Conservation (phyloP, 2,888 invertebrate species). For the Rosalia funebris region DNA sequence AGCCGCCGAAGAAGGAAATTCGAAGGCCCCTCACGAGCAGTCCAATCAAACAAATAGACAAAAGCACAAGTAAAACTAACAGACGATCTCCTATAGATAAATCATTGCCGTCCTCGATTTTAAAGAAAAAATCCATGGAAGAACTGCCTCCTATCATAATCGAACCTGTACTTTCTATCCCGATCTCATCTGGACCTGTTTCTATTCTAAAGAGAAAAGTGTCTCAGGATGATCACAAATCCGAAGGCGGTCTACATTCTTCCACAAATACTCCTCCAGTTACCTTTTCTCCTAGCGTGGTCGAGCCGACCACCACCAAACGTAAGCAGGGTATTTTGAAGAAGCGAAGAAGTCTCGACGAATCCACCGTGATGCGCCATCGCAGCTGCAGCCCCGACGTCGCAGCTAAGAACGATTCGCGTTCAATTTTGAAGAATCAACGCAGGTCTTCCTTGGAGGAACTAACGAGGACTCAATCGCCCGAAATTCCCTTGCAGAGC, state of each 20-base stretch:
- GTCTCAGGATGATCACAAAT: conserved; percentile 64
- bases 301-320: conserved; percentile 71
- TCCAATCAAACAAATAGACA: conserved; percentile 36
- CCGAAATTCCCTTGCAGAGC: conserved; percentile 73
- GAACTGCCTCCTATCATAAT: conserved; percentile 43
- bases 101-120: conserved; percentile 66
- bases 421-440: conserved; percentile 75
- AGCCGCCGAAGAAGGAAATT: conserved; percentile 45
- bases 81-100: conserved; percentile 34
- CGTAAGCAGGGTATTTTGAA: conserved; percentile 83
- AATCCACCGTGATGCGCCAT: conserved; percentile 76
- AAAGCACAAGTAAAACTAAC: conserved; percentile 9
- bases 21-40: conserved; percentile 31
- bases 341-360: conserved; percentile 85
- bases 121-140: conserved; percentile 74
- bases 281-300: conserved; percentile 81
- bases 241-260: conserved; percentile 53
- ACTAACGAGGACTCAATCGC: conserved; percentile 71
- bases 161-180: conserved; percentile 39
- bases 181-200: conserved; percentile 60
- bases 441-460: conserved; percentile 78
- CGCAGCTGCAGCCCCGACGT: conserved; percentile 78
- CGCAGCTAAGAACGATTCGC: conserved; percentile 70
- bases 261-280: conserved; percentile 73
- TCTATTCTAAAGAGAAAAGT: conserved; percentile 71